Conservation (phyloP, 2,113 vertebrate species). For the Motacilla tschutschensis region DNA sequence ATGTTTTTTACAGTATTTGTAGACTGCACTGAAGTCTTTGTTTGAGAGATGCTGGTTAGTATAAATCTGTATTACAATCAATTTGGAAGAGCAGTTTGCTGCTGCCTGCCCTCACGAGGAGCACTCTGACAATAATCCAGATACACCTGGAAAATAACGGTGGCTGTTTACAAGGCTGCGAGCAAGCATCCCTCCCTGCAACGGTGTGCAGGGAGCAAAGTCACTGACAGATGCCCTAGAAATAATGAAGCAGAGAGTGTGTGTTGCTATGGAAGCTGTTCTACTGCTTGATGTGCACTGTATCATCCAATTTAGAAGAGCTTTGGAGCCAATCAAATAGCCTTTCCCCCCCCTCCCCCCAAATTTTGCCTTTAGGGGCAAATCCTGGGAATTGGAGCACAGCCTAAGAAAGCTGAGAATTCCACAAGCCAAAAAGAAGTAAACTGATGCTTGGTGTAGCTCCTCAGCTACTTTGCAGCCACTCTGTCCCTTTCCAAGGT, state of each 20-base stretch:
- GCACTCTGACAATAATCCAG: background rate
- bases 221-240: slow-evolving; percentile 43
- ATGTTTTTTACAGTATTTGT: background rate
- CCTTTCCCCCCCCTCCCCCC: rapidly evolving
- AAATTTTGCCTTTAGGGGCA: background rate
- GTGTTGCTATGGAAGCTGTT: slow-evolving; percentile 64
- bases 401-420: background rate
- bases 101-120: background rate
- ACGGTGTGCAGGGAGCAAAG: slow-evolving; percentile 6
- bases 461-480: background rate
- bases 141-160: background rate
- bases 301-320: slow-evolving; percentile 28
- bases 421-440: background rate
- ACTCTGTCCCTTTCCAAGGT: background rate
- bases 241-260: slow-evolving; percentile 20
- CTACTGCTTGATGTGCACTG: background rate
- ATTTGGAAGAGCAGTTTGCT: background rate
- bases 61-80: background rate
- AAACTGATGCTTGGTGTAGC: background rate
- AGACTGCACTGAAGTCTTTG: background rate
- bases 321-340: slow-evolving; percentile 14
- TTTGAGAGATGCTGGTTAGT: background rate
- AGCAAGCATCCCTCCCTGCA: background rate
- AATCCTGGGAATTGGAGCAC: background rate
- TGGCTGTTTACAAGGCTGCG: background rate